Evolutionary conservation across 2,797 vertebrate genomes (phyloP), one percentile per base, ranked within the genome.

Genomic region (Delichon dasypus): DNA sequence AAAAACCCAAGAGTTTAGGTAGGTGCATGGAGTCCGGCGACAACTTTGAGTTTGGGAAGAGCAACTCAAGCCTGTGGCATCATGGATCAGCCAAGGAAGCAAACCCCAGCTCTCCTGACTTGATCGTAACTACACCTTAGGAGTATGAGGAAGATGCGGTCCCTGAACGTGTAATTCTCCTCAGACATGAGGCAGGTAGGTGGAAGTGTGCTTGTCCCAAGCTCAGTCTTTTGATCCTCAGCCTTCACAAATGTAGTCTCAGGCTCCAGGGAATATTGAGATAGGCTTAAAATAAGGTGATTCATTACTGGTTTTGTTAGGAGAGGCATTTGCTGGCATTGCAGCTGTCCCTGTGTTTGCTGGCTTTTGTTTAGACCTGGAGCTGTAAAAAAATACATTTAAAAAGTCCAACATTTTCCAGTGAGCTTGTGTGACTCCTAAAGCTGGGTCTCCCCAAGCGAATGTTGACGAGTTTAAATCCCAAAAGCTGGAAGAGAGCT

Each of bases 51-150:
- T 40, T 76, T 64, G 36, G 26, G 40, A 84, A 79, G 76, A 84
- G 15, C 22, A 51, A 0, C n/a, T 80, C 17, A 34, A 83, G 36
- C 30, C 60, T 17, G 0, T 73, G 38, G 13, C 18, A 18, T 45
- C 22, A 1, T 40, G 61, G 50, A 50, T 72, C 25, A 75, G 29
- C 51, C 10, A 16, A 66, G 51, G 75, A 65, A 48, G 47, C 40
- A 73, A 72, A 36, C 5, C 14, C 26, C 25, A n/a, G 1, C 38
- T 67, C 45, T 77, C 38, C 65, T 40, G 47, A 27, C 30, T 25
- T 44, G 54, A 10, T 64, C 54, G 26, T 2, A 1, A 4, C 36
- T 61, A 2, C 26, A 30, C 1, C 1, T 25, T 21, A 7, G 0
- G 2, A 76, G 8, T 22, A 26, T 1, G 2, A 76, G 68, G n/a